Conservation (phyloP, 2,888 invertebrate species). For the Elaeidobius kamerunicus region DNA sequence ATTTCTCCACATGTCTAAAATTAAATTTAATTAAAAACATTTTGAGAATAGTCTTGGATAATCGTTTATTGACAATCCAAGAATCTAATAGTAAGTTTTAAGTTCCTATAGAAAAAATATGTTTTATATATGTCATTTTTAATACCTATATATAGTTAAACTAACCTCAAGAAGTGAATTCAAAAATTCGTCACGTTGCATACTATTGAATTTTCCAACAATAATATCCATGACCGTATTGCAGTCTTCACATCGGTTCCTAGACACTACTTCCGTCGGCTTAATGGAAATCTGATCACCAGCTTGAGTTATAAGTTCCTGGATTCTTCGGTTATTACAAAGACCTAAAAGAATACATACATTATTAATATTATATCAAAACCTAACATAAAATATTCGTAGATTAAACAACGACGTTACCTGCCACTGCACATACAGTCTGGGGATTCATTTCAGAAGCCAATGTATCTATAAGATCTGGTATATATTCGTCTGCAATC, state of each 20-base stretch:
- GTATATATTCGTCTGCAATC: slow-evolving; percentile 80
- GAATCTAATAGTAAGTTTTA: too few relatives aligned
- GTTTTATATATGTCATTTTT: too few relatives aligned
- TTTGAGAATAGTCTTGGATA: too few relatives aligned
- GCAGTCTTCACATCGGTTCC: slow-evolving; percentile 51
- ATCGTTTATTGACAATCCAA: too few relatives aligned
- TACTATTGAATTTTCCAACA: slow-evolving; percentile 55
- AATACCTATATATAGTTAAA: slow-evolving; percentile 2
- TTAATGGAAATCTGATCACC: slow-evolving; percentile 33
- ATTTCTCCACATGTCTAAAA: slow-evolving; percentile 60
- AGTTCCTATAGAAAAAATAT: too few relatives aligned
- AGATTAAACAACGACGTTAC: slow-evolving; percentile 5
- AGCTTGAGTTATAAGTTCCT: slow-evolving; percentile 59
- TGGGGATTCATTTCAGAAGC: slow-evolving; percentile 91
- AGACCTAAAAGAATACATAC: slow-evolving; percentile 51
- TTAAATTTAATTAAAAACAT: too few relatives aligned
- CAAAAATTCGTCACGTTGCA: slow-evolving; percentile 57
- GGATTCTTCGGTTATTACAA: slow-evolving; percentile 74
- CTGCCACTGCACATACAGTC: slow-evolving; percentile 82
- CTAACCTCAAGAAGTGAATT: slow-evolving; percentile 54
- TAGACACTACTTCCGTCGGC: neutral
- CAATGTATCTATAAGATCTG: slow-evolving; percentile 81
- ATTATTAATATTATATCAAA: neutral
- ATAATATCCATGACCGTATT: slow-evolving; percentile 53
- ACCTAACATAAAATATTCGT: neutral